Percentiles rank a stretch among this genome's conserved stretches.
Conservation (phyloP, 2,888 invertebrate genomes). For the Pharmacophagus antenor region DNA sequence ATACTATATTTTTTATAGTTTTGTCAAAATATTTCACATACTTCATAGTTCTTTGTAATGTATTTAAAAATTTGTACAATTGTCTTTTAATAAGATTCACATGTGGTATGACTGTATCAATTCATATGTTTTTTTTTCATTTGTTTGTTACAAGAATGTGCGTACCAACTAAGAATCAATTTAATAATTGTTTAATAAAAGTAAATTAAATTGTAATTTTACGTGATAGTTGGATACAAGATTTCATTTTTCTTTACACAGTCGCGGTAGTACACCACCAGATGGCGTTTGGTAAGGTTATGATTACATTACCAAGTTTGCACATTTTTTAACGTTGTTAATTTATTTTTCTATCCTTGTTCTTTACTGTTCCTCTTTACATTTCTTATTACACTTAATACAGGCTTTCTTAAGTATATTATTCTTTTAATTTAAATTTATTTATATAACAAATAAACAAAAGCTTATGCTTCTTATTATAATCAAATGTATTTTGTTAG, state of each 20-base stretch:
- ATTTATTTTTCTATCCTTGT: neutral
- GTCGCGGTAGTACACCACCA: neutral
- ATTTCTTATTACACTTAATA: neutral
- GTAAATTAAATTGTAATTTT: no score
- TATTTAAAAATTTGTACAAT: neutral
- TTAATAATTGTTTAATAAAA: no score
- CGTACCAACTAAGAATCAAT: no score
- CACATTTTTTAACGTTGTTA: no score
- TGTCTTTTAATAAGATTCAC: neutral
- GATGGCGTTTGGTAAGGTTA: neutral
- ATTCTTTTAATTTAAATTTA: neutral
- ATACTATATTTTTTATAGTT: neutral
- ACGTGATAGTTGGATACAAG: no score
- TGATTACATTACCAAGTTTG: neutral
- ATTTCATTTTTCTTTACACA: no score
- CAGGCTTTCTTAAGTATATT: neutral
- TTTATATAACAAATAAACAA: neutral
- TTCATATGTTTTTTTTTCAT: neutral
- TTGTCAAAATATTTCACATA: neutral
- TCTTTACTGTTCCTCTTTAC: neutral
- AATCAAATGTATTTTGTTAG: neutral
- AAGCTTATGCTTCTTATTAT: neutral
- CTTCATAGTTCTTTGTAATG: conserved; percentile 2
- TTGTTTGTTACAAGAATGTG: neutral
- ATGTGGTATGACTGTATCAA: neutral